A percentile compares a stretch with the other conserved stretches of the same genome.
Conservation (phyloP, 2,113 vertebrate species). For the Macroglossus sobrinus region DNA sequence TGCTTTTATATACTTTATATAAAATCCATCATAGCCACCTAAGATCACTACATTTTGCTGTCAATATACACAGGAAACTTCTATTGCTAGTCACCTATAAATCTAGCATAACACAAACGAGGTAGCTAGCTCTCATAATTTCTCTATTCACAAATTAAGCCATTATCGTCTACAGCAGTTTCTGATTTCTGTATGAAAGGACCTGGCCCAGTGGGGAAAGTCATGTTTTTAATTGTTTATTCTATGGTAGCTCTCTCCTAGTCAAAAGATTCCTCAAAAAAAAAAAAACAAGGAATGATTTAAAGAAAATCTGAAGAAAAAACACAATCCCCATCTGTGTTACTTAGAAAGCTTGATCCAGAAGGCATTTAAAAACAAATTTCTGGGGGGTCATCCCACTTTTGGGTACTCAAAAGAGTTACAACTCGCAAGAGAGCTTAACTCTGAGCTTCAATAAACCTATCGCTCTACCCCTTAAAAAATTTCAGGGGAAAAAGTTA, state of each 20-base stretch:
- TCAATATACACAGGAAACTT: neutral
- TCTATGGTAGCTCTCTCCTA: neutral
- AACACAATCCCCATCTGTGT: neutral
- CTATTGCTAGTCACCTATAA: neutral
- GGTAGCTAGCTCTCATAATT: neutral
- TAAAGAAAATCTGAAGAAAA: neutral
- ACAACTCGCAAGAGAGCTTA: too few relatives aligned
- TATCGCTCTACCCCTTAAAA: too few relatives aligned
- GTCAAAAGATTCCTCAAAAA: neutral
- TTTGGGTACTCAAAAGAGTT: too few relatives aligned
- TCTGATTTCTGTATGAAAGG: neutral
- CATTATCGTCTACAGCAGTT: neutral
- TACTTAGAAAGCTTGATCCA: neutral
- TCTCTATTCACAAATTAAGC: neutral
- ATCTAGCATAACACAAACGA: neutral
- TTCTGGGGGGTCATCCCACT: neutral
- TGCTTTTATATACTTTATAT: neutral
- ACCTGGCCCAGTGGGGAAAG: neutral
- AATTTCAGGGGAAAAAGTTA: neutral
- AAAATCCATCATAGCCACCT: neutral
- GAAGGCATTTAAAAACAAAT: slow-evolving; percentile 37
- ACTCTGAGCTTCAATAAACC: too few relatives aligned
- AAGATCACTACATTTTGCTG: neutral
- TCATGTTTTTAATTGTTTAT: neutral
- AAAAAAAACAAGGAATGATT: neutral